These are phyloP conservation scores for Mizuhopecten yessoensis DNA, from an alignment of 1,140 invertebrate genomes.

Conservation along the genomic window DNA sequence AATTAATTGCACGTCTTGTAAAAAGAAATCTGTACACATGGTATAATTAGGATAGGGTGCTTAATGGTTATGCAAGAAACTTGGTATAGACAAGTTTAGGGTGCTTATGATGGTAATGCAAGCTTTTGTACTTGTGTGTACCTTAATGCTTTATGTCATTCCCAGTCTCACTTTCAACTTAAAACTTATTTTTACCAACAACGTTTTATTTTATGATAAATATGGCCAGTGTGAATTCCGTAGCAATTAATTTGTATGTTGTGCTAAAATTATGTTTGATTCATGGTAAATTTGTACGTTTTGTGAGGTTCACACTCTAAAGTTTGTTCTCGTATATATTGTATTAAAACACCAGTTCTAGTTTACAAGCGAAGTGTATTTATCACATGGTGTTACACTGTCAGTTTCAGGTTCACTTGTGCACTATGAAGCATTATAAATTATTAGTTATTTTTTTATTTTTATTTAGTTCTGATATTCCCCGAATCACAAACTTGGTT, in stretches of 20 bases:
- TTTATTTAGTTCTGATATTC: background rate
- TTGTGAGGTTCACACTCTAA: slow-evolving; percentile 30
- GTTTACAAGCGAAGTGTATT: background rate
- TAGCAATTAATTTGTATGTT: slow-evolving; percentile 35
- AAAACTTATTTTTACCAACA: background rate
- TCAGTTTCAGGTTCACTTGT: background rate
- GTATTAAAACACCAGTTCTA: background rate
- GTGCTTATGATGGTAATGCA: background rate
- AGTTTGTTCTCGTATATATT: background rate
- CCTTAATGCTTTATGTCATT: slow-evolving; percentile 34
- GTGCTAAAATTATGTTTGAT: background rate
- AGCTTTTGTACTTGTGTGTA: slow-evolving; percentile 16
- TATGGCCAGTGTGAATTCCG: slow-evolving; percentile 17
- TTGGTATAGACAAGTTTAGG: background rate
- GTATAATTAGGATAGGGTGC: background rate
- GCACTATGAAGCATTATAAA: background rate
- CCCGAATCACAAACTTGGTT: slow-evolving; percentile 29
- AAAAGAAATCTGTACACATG: background rate
- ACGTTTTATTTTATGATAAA: background rate
- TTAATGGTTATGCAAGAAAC: slow-evolving; percentile 34
- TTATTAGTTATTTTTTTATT: background rate
- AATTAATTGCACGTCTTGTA: too few species aligned
- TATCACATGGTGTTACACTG: background rate
- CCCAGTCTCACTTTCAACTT: background rate
- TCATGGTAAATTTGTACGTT: background rate